Percentiles rank a stretch among this genome's conserved stretches.
Evolutionary conservation across 2,888 invertebrate species (phyloP).

Genomic region (Diarsia dahlii): DNA sequence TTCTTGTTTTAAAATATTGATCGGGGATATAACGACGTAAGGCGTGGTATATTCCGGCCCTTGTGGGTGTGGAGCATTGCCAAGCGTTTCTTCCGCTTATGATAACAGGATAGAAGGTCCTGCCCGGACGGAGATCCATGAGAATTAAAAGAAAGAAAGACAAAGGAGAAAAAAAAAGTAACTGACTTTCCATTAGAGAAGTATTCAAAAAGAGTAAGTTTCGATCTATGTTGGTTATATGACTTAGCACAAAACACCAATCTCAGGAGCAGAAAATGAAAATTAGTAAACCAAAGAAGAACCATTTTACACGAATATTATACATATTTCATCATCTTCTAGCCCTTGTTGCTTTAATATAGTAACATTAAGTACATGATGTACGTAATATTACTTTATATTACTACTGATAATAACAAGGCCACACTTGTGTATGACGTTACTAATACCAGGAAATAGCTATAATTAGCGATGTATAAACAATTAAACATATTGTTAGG

Average conservation of each 20-base stretch:
- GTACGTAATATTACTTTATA: background rate
- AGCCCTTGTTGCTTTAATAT: background rate
- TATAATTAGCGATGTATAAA: background rate
- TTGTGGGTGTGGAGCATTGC: background rate
- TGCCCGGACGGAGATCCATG: background rate
- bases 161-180: background rate
- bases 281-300: background rate
- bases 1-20: too few species aligned
- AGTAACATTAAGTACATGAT: background rate
- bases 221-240: background rate
- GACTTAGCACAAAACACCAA: background rate
- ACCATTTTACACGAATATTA: background rate
- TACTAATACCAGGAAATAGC: slow-evolving; percentile 12
- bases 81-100: background rate
- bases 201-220: background rate
- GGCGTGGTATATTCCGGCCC: background rate
- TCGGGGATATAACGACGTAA: background rate
- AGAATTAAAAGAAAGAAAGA: background rate
- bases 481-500: background rate
- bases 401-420: slow-evolving; percentile 1
- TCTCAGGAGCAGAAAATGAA: background rate
- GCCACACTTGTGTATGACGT: background rate
- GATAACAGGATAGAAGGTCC: background rate
- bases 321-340: background rate
- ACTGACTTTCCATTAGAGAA: background rate